Conservation (phyloP, 2,113 vertebrate species). For the Haemorhous mexicanus region DNA sequence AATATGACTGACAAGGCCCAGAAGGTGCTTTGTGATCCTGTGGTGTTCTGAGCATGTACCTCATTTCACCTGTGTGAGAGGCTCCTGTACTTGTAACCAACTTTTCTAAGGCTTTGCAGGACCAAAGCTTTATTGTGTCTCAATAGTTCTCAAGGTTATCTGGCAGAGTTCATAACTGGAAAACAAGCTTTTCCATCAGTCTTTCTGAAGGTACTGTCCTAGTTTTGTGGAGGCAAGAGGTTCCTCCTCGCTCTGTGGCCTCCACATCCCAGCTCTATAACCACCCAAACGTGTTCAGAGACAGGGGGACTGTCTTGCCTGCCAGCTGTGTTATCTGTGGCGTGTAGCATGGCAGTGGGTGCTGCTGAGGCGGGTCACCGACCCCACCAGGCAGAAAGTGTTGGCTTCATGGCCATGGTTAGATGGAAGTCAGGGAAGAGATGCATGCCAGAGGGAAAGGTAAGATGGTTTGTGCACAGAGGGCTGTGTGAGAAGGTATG, state of each 20-base stretch:
- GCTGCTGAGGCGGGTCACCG: neutral
- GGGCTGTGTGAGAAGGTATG: neutral
- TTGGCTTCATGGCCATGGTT: rapidly evolving
- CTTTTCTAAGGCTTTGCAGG: neutral
- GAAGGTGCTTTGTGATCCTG: neutral
- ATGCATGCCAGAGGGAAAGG: neutral
- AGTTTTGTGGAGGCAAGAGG: neutral
- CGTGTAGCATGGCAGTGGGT: rapidly evolving
- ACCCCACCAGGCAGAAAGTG: rapidly evolving
- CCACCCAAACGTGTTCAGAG: neutral
- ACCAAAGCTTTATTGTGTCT: neutral
- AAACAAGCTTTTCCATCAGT: rapidly evolving
- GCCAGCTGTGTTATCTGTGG: neutral
- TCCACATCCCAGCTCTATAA: neutral
- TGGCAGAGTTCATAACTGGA: neutral
- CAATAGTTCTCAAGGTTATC: neutral
- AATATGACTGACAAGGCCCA: neutral
- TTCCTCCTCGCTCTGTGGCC: neutral
- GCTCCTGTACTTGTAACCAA: neutral
- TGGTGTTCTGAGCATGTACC: neutral
- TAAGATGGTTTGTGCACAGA: neutral
- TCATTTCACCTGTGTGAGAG: neutral
- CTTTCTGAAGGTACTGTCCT: neutral
- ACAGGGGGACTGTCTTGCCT: neutral
- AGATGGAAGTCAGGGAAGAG: neutral